Conservation (phyloP, 92 coral and sea anemone genomes). For the Epizoanthus ramosus region DNA sequence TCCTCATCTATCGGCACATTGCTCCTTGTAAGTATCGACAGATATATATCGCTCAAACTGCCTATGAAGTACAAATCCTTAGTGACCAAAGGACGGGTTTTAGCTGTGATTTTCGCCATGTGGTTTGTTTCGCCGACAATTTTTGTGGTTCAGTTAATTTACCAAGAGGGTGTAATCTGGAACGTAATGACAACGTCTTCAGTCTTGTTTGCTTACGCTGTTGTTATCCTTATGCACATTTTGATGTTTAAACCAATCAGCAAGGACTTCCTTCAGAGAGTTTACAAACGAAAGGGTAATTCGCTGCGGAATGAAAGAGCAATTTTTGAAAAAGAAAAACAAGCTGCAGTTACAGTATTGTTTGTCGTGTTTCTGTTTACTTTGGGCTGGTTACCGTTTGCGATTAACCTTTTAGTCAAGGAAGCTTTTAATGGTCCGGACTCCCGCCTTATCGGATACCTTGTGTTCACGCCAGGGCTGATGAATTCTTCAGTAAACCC, state of each 20-base stretch:
- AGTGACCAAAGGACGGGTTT: too few relatives aligned
- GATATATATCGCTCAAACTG: too few relatives aligned
- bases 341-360: not conserved
- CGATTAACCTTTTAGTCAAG: not conserved
- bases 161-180: too few relatives aligned
- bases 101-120: too few relatives aligned
- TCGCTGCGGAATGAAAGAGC: not conserved
- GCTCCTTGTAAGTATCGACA: too few relatives aligned
- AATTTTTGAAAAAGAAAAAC: not conserved
- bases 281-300: not conserved
- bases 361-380: not conserved
- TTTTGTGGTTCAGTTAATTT: too few relatives aligned
- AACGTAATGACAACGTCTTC: too few relatives aligned
- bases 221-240: not conserved
- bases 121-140: too few relatives aligned
- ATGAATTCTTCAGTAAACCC: conserved; percentile 4
- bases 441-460: not conserved
- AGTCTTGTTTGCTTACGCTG: not conserved
- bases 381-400: not conserved
- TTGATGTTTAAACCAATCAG: not conserved
- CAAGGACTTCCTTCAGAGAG: not conserved
- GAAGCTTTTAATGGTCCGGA: not conserved
- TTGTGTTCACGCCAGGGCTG: not conserved
- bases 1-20: too few relatives aligned
- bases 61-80: too few relatives aligned